Percentiles rank a stretch among this genome's conserved stretches.
phyloP scores from a whole-genome alignment of 2,888 invertebrate genomes.

The Bugula neritina region DNA sequence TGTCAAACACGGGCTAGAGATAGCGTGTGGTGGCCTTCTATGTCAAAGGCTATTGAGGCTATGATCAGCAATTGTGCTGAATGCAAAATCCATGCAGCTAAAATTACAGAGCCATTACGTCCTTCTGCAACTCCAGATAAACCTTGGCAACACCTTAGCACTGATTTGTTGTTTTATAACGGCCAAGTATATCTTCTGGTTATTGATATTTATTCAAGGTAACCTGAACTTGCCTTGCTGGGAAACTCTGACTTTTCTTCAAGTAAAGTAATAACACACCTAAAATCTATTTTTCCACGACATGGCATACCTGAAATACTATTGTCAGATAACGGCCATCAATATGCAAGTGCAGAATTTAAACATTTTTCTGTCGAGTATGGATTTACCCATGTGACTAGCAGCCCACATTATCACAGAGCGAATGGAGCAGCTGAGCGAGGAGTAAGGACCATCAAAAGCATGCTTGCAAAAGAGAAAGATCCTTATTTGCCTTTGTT shows the following conservation, averaged over 20 bases:
- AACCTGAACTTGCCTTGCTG: constrained; percentile 27
- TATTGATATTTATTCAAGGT: constrained; percentile 28
- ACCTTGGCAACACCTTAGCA: constrained; percentile 28
- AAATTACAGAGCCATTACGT: constrained; percentile 12
- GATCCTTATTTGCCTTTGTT: constrained; percentile 36
- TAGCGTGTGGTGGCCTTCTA: constrained; percentile 19
- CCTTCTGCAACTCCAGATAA: constrained; percentile 13
- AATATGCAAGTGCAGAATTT: constrained; percentile 30
- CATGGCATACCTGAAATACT: constrained; percentile 32
- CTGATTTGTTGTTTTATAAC: constrained; percentile 28
- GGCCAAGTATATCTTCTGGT: constrained; percentile 27
- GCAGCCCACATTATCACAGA: constrained; percentile 31
- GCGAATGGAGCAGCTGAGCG: constrained; percentile 31
- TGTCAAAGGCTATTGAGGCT: constrained; percentile 26
- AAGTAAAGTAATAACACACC: constrained; percentile 29
- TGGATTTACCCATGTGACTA: constrained; percentile 31
- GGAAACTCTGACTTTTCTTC: constrained; percentile 26
- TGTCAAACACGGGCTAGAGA: neutral
- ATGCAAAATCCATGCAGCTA: constrained; percentile 22
- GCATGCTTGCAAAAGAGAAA: constrained; percentile 34
- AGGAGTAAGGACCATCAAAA: constrained; percentile 32
- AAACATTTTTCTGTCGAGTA: constrained; percentile 30
- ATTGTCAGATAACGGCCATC: constrained; percentile 30
- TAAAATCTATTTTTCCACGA: constrained; percentile 32
- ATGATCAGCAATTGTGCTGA: constrained; percentile 23